phyloP scores from a whole-genome alignment of 1,140 invertebrate species.

The Drosophila nasuta region DNA sequence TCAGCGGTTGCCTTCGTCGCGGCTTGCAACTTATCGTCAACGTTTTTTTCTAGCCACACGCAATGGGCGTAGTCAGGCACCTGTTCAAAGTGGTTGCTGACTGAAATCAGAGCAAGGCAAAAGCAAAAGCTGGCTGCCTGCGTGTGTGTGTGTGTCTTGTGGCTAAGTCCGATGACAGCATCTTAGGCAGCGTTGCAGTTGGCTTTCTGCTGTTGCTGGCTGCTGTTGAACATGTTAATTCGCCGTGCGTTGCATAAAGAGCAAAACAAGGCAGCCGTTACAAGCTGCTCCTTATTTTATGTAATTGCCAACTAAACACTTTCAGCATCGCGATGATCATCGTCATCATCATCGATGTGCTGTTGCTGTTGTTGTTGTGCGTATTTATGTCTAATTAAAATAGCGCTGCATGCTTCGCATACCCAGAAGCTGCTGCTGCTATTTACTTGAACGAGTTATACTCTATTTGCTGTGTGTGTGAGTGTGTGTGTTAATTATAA shows the following conservation, averaged over 20 bases:
- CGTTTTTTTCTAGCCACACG: slow-evolving; percentile 67
- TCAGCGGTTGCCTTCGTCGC: slow-evolving; percentile 25
- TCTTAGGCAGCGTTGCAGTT: slow-evolving; percentile 58
- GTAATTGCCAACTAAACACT: slow-evolving; percentile 80
- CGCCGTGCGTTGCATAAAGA: slow-evolving; percentile 74
- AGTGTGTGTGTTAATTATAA: slow-evolving; percentile 68
- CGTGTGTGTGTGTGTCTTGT: slow-evolving; percentile 36
- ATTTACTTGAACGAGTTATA: neutral
- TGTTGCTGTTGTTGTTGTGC: slow-evolving; percentile 18
- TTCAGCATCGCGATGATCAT: slow-evolving; percentile 57
- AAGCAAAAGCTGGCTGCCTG: slow-evolving; percentile 6
- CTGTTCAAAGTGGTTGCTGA: slow-evolving; percentile 57
- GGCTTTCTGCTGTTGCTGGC: slow-evolving; percentile 47
- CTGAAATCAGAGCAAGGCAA: slow-evolving; percentile 79
- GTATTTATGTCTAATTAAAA: slow-evolving; percentile 82
- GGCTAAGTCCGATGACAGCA: slow-evolving; percentile 68
- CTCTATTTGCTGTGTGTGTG: slow-evolving; percentile 5
- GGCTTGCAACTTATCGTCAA: slow-evolving; percentile 62
- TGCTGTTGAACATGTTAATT: slow-evolving; percentile 77
- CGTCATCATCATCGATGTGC: slow-evolving; percentile 18
- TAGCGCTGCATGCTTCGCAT: slow-evolving; percentile 69
- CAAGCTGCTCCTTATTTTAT: slow-evolving; percentile 79
- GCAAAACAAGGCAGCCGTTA: slow-evolving; percentile 62
- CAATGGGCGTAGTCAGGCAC: slow-evolving; percentile 77
- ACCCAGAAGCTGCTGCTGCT: slow-evolving; percentile 45